Base-by-base conservation (phyloP, 35 echinoderm and acorn worm species). In the Apostichopus parvimensis region DNA sequence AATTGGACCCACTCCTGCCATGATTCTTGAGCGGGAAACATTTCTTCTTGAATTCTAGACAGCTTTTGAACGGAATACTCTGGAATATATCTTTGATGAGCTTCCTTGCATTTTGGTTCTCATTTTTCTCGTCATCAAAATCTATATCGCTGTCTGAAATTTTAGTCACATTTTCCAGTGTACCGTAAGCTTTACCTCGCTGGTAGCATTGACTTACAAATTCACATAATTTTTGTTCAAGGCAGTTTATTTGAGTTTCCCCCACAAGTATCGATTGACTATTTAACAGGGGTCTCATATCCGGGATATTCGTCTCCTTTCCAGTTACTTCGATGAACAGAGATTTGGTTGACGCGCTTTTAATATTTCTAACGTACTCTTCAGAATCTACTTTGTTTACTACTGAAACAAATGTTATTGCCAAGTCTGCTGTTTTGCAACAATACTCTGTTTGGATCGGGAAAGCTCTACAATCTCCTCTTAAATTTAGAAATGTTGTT, bases 1-100 rank as follows among this genome's bases (percentile, higher is more conserved):
- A 87, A 60, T 53, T 87, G 6, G 13, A 87, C 85, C 85, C 85
- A 87, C 5, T 87, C 85, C 11, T 72, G 20, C 58, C 57, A 87
- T 8, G n/a, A 17, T 22, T 53, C 25, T 52, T 65, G 85, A 87
- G 68, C 0, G 58, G 56, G 25, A 87, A 87, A 11, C 9, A 45
- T 23, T 22, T 65, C 58, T 87, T 12, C 85, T 87, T 87, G 26
- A 87, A 87, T 9, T 87, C 85, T n/a, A 1, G 6, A n/a, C 65
- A 4, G 85, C 58, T 65, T 87, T 87, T 6, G 12, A 57, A 56
- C 2, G 17, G 8, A 61, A 82, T 13, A 13, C 52, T 53, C 5
- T 57, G 5, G 56, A 82, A 54, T 9, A 82, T 57, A n/a, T 82
- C 10, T 57, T 18, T 18, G 18, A 82, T 13, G 5, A 82, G 15